Base-by-base conservation (phyloP, 2,888 invertebrate genomes). In the Caenorhabditis sp. region DNA sequence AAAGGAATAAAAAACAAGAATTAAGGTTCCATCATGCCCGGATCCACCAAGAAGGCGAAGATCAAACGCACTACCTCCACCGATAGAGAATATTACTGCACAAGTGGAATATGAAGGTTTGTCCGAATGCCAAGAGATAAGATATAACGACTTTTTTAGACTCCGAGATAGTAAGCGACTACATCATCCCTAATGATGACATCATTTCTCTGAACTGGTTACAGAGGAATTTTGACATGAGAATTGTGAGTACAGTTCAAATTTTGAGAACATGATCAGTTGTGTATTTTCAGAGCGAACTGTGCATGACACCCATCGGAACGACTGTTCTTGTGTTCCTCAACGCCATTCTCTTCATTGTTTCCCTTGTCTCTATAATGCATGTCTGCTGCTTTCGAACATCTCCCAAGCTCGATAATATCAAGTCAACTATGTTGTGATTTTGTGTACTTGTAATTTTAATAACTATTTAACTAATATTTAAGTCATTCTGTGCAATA, bases 41-140 rank as follows among this genome's bases (percentile, higher is more conserved):
- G 89, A 89, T 65, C 89, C 89, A 40, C 89, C 89, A n/a, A 78
- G 89, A 69, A 50, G 84, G 13, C 76, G 85, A 47, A 77, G 87
- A 24, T 85, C 84, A 2, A 77, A 72, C 26, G 72, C 56, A 53
- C 28, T 70, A 6, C 51, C 70, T 47, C 51, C 6, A 18, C 51
- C 51, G 8, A 20, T 18, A 4, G 74, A 67, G 15, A 74, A 76
- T 26, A 51, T 20, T 1, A 76, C 72, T 3, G n/a, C 37, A 20
- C 62, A 68, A 40, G 37, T 68, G 32, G 61, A 68, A 24, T 72
- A 80, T 58, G 67, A 80, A 61, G 72, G 67, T 74, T 8, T 18
- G 56, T 22, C 13, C 6, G n/a, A 24, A 11, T 13, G 6, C 0
- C 8, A 22, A 6, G 24, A 15, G 65, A 51, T 65, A 56, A 58